Evolutionary conservation across 2,797 vertebrate genomes (phyloP), one percentile per base, ranked within the genome.

Genomic region (Tamandua tetradactyla): DNA sequence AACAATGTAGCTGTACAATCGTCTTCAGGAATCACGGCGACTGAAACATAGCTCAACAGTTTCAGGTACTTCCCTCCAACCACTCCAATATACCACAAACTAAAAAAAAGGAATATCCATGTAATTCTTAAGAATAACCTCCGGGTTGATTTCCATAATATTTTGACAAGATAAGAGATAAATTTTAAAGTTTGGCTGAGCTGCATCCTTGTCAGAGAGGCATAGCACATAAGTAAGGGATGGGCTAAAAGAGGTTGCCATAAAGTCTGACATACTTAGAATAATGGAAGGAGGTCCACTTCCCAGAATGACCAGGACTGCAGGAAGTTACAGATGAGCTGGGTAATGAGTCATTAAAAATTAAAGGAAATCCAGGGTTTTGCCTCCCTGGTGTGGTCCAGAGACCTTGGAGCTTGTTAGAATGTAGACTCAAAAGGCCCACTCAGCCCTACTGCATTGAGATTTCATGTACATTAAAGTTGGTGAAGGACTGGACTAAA

Each of bases 201-300:
- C 32, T 40, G 35, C 22, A 6, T 76, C 32, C 59, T 47, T 68
- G 13, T 23, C 80, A 59, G 87, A 86, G 25, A 86, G 74, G 37
- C 13, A 32, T 5, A 4, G 15, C 22, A 13, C 62, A 14, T 12
- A 37, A 47, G 20, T 18, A 49, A 52, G 8, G 14, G 14, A 4
- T 35, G 37, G 64, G 7, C 47, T 10, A 15, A 25, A 23, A 25
- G 30, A 27, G 23, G 72, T n/a, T 4, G 2, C 32, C 1, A 2
- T 30, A 3, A 32, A 52, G 47, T 8, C 5, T 4, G n/a, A 35
- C 2, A 17, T 3, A 1, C 3, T 4, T 5, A 59, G 62, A 27
- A 35, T 2, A 5, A 27, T 1, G 27, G 86, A 59, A n/a, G 25
- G 37, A 25, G n/a, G 66, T 18, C 81, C 47, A 17, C 11, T 23